phyloP scores from a whole-genome alignment of 2,113 vertebrate species.

The Sebastes fasciatus region DNA sequence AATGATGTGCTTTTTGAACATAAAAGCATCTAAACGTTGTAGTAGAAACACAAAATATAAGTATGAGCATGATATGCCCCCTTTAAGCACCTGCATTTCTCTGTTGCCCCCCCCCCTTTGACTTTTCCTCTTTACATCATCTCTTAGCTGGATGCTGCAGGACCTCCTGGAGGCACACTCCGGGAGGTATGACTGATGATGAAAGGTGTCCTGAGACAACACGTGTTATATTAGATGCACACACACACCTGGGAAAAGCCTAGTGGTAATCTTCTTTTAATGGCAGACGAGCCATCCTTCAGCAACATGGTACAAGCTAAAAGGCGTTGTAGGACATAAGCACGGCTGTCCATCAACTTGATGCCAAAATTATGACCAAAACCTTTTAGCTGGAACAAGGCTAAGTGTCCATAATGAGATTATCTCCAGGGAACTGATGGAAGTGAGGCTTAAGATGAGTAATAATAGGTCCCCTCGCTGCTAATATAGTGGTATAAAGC shows the following conservation, averaged over 20 bases:
- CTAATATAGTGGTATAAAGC: not conserved
- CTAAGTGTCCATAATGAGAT: conserved; percentile 30
- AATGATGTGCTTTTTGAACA: too few species aligned
- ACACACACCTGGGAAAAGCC: conserved; percentile 2
- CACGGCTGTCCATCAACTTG: not conserved
- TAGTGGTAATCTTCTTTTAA: conserved; percentile 16
- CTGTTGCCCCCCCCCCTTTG: not conserved
- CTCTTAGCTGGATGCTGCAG: conserved; percentile 34
- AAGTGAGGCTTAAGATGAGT: conserved; percentile 20
- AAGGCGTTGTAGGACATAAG: not conserved
- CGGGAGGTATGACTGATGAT: conserved; percentile 48
- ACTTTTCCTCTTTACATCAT: conserved; percentile 10
- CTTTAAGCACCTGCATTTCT: not conserved
- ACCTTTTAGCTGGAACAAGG: conserved; percentile 36
- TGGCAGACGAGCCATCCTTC: not conserved
- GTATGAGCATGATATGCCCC: too few species aligned
- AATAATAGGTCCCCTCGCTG: not conserved
- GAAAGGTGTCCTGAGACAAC: conserved; percentile 59
- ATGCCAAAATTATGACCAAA: conserved; percentile 31
- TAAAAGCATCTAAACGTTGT: too few species aligned
- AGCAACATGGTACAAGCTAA: not conserved
- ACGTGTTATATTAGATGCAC: conserved; percentile 41
- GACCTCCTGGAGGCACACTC: conserved; percentile 43
- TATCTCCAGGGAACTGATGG: conserved; percentile 29
- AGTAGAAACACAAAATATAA: too few species aligned